Evolutionary conservation across 1,140 invertebrate genomes (phyloP).

Genomic region (Matsumurasca onukii): DNA sequence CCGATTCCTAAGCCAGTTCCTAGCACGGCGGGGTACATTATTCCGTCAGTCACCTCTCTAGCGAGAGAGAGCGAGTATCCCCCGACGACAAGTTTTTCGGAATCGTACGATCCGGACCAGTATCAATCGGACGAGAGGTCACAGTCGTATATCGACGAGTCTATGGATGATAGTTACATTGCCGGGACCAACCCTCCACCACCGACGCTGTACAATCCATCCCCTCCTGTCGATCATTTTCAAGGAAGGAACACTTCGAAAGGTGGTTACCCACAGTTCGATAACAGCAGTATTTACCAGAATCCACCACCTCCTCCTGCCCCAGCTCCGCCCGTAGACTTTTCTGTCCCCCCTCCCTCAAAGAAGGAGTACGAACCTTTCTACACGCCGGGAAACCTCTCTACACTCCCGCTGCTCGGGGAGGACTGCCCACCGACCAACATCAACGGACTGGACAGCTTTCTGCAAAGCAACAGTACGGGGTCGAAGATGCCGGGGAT

Average conservation of each 20-base stretch:
- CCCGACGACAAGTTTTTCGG: not conserved
- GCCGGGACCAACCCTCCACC: not conserved
- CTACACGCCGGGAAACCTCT: not conserved
- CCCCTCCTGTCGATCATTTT: not conserved
- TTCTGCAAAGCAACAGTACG: slow-evolving; percentile 4
- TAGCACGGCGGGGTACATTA: not conserved
- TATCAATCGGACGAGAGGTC: slow-evolving; percentile 1
- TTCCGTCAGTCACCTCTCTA: not conserved
- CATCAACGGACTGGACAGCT: slow-evolving; percentile 23
- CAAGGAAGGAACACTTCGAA: not conserved
- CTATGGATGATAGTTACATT: not conserved
- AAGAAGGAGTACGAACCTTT: slow-evolving; percentile 29
- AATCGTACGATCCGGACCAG: not conserved
- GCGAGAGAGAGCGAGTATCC: not conserved
- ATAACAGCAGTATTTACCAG: not conserved
- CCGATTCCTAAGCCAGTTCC: not conserved
- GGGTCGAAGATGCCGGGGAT: not conserved
- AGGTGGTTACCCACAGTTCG: not conserved
- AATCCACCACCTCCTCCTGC: slow-evolving; percentile 23
- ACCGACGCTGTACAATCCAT: not conserved
- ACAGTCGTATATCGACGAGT: not conserved
- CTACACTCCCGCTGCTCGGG: slow-evolving; percentile 15
- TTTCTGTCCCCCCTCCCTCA: slow-evolving; percentile 40
- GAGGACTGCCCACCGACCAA: slow-evolving; percentile 22
- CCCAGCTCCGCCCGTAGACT: slow-evolving; percentile 32